Conservation (phyloP, 2,113 vertebrate genomes). For the Ophiodon elongatus region DNA sequence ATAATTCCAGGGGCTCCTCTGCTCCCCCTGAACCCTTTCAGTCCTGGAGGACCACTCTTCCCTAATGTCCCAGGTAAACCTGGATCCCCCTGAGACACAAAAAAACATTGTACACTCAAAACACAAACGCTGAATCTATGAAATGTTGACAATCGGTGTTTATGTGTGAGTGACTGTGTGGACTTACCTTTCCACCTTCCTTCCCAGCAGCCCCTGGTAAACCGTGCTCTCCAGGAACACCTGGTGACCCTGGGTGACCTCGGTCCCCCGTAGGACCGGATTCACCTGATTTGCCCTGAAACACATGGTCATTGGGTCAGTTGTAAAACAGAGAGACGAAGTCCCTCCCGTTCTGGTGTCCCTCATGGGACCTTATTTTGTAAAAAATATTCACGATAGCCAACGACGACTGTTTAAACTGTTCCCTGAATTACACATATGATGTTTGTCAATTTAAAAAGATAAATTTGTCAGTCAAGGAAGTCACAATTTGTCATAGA, state of each 20-base stretch:
- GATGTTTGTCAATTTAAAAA: neutral
- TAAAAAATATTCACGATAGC: no score
- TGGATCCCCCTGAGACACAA: conserved; percentile 89
- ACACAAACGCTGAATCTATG: neutral
- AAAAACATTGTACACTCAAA: neutral
- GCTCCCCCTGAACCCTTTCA: conserved; percentile 94
- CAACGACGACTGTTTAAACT: no score
- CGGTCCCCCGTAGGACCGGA: conserved; percentile 93
- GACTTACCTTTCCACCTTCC: conserved; percentile 94
- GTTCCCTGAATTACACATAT: no score
- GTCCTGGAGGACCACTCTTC: conserved; percentile 91
- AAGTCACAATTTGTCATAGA: neutral
- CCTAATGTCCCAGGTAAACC: conserved; percentile 90
- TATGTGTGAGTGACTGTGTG: neutral
- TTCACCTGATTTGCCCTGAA: conserved; percentile 95
- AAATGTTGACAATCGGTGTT: neutral
- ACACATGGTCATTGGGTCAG: neutral
- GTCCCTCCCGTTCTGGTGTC: neutral
- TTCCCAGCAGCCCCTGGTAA: conserved; percentile 95
- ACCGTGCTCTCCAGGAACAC: conserved; percentile 95
- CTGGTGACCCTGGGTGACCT: conserved; percentile 94
- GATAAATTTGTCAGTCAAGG: neutral
- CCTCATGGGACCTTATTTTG: no score
- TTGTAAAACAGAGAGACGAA: neutral
- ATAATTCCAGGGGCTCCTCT: conserved; percentile 91